Base-by-base conservation (phyloP, 2,888 invertebrate species). In the Diadegma fenestrale region DNA sequence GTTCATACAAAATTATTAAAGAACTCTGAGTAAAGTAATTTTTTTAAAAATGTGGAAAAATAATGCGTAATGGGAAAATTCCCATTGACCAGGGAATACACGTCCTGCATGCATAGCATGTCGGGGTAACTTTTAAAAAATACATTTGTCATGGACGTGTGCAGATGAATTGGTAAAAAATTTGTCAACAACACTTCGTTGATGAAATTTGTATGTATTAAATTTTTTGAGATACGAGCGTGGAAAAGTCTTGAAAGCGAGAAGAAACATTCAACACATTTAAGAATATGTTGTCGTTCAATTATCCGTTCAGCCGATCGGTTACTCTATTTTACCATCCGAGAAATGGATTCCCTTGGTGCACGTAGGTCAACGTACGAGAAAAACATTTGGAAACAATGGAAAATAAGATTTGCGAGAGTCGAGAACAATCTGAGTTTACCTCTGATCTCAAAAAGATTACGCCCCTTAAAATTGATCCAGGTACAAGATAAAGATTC, bases 401-500 rank as follows among this genome's bases (percentile, higher is more conserved):
- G 17, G 30, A 8, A 41, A 22, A 41, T 26, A 12, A 19, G 37
- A 10, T 73, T 22, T 22, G 26, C 51, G 22, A 71, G 30, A 10
- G 30, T 61, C 22, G 19, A n/a, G 7, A 58, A 37, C 22, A 71
- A 71, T 33, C 6, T 14, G 8, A 33, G n/a, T 64, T 37, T 54
- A 10, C 12, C 54, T 43, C 33, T 14, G 58, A 58, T 78, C 58
- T 30, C 43, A 19, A 58, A 76, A 22, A 58, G 68, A 68, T 78
- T 54, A 73, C 33, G 41, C 2, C 66, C 73, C 45, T 54, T 58
- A 43, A 58, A 80, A 73, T 41, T 54, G 19, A 41, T 54, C 30
- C 19, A n/a, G n/a, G 14, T 54, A n/a, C 22, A 17, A 54, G 71
- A 64, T 64, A 12, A 54, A 45, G 51, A 80, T 66, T 54, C 14